Conservation (phyloP, 2,797 vertebrate species). For the Pipistrellus pipistrellus region DNA sequence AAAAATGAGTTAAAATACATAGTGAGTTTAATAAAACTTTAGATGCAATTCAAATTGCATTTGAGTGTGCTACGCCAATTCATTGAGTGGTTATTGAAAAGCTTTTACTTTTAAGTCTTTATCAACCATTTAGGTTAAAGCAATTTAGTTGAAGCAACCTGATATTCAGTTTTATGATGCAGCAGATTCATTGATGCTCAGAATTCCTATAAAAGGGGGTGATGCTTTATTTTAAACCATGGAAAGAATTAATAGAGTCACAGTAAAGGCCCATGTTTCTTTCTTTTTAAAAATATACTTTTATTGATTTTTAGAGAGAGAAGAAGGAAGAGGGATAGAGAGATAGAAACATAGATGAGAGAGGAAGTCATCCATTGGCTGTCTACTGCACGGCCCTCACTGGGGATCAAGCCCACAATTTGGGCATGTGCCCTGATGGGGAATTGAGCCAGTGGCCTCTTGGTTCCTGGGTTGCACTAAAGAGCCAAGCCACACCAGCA, state of each 20-base stretch:
- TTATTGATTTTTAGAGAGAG: too few species aligned
- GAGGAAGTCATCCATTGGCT: too few species aligned
- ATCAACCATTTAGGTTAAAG: not conserved
- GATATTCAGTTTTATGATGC: not conserved
- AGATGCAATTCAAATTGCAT: constrained; percentile 7
- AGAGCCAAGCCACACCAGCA: too few species aligned
- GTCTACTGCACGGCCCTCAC: too few species aligned
- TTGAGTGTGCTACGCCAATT: not conserved
- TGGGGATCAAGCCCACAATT: too few species aligned
- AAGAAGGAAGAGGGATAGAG: too few species aligned
- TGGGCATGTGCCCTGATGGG: too few species aligned
- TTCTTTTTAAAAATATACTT: not conserved
- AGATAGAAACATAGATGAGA: too few species aligned
- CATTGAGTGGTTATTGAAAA: constrained; percentile 15
- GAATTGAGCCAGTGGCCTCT: too few species aligned
- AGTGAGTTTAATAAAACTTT: constrained; percentile 45
- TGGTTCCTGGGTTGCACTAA: too few species aligned
- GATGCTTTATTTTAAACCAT: not conserved
- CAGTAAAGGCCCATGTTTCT: not conserved
- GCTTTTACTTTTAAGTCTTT: not conserved
- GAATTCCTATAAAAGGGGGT: not conserved
- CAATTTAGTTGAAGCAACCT: not conserved
- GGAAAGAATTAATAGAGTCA: not conserved
- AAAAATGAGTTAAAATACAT: not conserved
- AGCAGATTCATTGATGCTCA: not conserved